These are phyloP conservation scores for Eledona agricola DNA, from an alignment of 2,888 invertebrate species.

Conservation along the genomic window DNA sequence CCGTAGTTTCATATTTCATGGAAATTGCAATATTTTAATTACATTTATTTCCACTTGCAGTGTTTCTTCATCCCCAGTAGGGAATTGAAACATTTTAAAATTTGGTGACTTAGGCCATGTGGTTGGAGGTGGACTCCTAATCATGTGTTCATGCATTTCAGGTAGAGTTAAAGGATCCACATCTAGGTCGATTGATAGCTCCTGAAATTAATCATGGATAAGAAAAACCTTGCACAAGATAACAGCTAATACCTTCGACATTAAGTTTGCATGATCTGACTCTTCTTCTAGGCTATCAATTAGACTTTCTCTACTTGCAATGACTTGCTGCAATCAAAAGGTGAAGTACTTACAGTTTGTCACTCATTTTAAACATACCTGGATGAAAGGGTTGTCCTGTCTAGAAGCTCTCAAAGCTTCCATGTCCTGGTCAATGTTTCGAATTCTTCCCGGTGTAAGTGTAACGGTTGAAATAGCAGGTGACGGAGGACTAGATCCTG, in stretches of 20 bases:
- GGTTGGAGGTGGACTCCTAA: slow-evolving; percentile 82
- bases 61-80: slow-evolving; percentile 62
- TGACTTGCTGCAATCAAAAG: slow-evolving; percentile 69
- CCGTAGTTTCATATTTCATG: background rate
- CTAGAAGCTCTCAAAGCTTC: slow-evolving; percentile 81
- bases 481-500: slow-evolving; percentile 61
- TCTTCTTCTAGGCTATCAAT: slow-evolving; percentile 79
- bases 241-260: slow-evolving; percentile 73
- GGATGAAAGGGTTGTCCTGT: slow-evolving; percentile 85
- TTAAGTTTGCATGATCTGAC: slow-evolving; percentile 78
- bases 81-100: slow-evolving; percentile 67
- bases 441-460: slow-evolving; percentile 76
- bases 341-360: background rate
- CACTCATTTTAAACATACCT: slow-evolving; percentile 64
- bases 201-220: slow-evolving; percentile 51
- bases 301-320: slow-evolving; percentile 82
- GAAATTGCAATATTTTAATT: slow-evolving; percentile 37
- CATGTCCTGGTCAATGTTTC: slow-evolving; percentile 86
- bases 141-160: slow-evolving; percentile 84
- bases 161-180: slow-evolving; percentile 78
- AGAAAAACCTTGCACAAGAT: slow-evolving; percentile 48
- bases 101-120: slow-evolving; percentile 75
- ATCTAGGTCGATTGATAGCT: slow-evolving; percentile 66
- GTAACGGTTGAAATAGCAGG: slow-evolving; percentile 72
- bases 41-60: slow-evolving; percentile 60